Percentiles rank a stretch among this genome's conserved stretches.
Conservation (phyloP, 1,140 invertebrate genomes). For the Bombus ignitus region DNA sequence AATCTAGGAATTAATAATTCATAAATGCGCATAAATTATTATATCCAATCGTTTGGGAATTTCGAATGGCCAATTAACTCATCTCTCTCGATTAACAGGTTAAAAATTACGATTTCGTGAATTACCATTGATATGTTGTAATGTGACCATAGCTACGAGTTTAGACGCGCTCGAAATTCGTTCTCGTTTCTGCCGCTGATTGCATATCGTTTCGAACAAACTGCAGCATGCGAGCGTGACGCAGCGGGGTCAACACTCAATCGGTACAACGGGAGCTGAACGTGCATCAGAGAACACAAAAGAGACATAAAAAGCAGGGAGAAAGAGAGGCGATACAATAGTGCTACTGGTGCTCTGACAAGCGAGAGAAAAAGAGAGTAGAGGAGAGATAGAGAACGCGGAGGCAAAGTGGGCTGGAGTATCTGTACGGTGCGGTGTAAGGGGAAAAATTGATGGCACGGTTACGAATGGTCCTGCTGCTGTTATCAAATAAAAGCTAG, state of each 20-base stretch:
- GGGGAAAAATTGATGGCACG: constrained; percentile 44
- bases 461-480: constrained; percentile 20
- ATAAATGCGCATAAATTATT: too few species aligned
- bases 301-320: constrained; percentile 3
- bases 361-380: neutral
- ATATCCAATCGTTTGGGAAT: too few species aligned
- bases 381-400: constrained; percentile 3
- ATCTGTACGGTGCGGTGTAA: constrained; percentile 19
- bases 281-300: constrained; percentile 34
- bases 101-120: neutral
- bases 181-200: neutral
- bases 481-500: constrained; percentile 18
- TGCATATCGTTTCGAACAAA: constrained; percentile 42
- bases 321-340: constrained; percentile 26
- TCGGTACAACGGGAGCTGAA: constrained; percentile 52
- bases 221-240: constrained; percentile 43
- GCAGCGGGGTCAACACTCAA: constrained; percentile 53
- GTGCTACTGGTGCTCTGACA: constrained; percentile 26
- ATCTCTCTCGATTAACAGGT: neutral
- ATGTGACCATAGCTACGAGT: neutral
- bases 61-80: neutral
- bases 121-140: neutral
- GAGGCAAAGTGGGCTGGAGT: constrained; percentile 40
- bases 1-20: too few species aligned
- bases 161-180: neutral